phyloP scores from a whole-genome alignment of 2,888 invertebrate species.

The Drosophila lacicola region DNA sequence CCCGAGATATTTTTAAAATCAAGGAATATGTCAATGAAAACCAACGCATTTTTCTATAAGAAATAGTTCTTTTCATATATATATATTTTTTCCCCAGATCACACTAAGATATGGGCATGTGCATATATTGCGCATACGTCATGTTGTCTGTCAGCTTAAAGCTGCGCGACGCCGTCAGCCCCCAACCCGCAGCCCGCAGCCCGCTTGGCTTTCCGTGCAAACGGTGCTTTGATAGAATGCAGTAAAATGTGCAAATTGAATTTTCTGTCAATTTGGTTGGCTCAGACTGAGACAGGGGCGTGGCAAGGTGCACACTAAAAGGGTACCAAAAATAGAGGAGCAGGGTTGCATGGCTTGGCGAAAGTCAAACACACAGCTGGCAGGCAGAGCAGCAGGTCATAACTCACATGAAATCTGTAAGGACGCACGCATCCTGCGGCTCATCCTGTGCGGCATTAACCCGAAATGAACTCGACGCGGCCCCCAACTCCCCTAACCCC shows the following conservation, averaged over 20 bases:
- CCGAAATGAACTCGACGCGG: constrained; percentile 69
- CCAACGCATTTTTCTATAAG: neutral
- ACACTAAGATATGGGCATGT: neutral
- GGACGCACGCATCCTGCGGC: constrained; percentile 73
- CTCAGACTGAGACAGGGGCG: constrained; percentile 26
- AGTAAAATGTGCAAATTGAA: constrained; percentile 77
- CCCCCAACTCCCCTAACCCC: neutral
- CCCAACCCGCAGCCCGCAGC: too few species aligned
- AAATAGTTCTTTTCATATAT: neutral
- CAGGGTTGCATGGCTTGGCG: constrained; percentile 19
- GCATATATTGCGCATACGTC: constrained; percentile 42
- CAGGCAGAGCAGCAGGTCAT: constrained; percentile 52
- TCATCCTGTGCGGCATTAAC: constrained; percentile 67
- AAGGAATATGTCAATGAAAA: too few species aligned
- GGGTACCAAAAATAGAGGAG: constrained; percentile 7
- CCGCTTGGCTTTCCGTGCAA: constrained; percentile 1
- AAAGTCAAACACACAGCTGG: constrained; percentile 56
- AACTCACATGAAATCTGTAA: constrained; percentile 78
- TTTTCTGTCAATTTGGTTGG: constrained; percentile 68
- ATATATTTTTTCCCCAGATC: neutral
- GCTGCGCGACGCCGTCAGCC: constrained; percentile 1
- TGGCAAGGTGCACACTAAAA: constrained; percentile 24
- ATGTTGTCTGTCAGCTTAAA: constrained; percentile 62
- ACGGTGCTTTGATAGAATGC: constrained; percentile 60
- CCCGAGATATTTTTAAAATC: too few species aligned